Conservation (phyloP, 2,888 invertebrate species). For the Blomia tropicalis region DNA sequence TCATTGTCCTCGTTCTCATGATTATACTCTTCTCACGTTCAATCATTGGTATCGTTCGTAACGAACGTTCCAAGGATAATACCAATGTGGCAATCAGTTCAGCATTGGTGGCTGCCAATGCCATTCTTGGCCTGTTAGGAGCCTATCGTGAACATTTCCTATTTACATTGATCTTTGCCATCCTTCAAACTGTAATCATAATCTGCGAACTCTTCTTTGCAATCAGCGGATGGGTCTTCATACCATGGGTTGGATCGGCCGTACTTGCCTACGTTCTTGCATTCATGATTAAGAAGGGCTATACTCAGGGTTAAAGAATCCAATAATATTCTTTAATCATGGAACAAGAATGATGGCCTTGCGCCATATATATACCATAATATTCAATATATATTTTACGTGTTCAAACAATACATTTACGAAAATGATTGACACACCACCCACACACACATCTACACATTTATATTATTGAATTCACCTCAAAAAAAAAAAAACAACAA, state of each 20-base stretch:
- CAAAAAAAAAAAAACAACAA: too few relatives aligned
- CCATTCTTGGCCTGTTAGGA: slow-evolving; percentile 18
- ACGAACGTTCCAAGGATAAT: slow-evolving; percentile 3
- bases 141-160: slow-evolving; percentile 22
- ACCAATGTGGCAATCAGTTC: slow-evolving; percentile 18
- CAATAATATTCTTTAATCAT: too few relatives aligned
- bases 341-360: too few relatives aligned
- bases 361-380: too few relatives aligned
- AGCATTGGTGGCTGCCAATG: slow-evolving; percentile 20
- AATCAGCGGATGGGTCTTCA: slow-evolving; percentile 4
- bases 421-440: too few relatives aligned
- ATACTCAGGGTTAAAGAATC: slow-evolving; percentile 3
- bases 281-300: slow-evolving; percentile 22
- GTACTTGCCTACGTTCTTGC: slow-evolving; percentile 23
- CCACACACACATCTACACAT: too few relatives aligned
- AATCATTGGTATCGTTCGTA: slow-evolving; percentile 11
- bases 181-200: slow-evolving; percentile 19
- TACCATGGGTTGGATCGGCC: slow-evolving; percentile 23
- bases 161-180: slow-evolving; percentile 22
- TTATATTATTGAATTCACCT: too few relatives aligned
- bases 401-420: too few relatives aligned
- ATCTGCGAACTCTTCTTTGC: slow-evolving; percentile 17
- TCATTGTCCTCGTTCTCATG: slow-evolving; percentile 22
- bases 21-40: slow-evolving; percentile 19
- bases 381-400: too few relatives aligned